phyloP scores from a whole-genome alignment of 2,888 invertebrate species.

The Flexamia atlantica region DNA sequence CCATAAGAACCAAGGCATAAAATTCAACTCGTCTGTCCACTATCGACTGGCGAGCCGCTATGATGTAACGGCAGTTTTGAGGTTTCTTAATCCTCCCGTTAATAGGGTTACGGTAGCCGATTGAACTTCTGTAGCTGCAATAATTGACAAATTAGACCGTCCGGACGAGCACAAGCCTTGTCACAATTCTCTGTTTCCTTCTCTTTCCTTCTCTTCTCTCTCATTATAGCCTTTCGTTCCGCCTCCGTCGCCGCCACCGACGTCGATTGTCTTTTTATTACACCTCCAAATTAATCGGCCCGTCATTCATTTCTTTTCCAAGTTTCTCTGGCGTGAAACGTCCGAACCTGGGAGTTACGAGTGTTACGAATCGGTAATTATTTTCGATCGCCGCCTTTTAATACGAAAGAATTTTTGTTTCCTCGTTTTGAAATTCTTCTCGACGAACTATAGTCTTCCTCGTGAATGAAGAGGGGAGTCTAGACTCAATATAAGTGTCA shows the following conservation, averaged over 20 bases:
- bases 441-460: no score
- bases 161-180: not conserved
- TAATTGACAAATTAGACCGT: slow-evolving; percentile 38
- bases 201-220: slow-evolving; percentile 28
- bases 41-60: slow-evolving; percentile 13
- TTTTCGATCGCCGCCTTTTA: slow-evolving; percentile 13
- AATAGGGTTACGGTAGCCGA: slow-evolving; percentile 38
- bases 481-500: no score
- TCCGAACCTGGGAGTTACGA: not conserved
- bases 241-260: slow-evolving; percentile 21
- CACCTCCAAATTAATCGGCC: slow-evolving; percentile 42
- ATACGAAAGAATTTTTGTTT: not conserved
- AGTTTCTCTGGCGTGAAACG: slow-evolving; percentile 22
- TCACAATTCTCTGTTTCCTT: slow-evolving; percentile 45
- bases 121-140: slow-evolving; percentile 12
- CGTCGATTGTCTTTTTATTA: slow-evolving; percentile 47
- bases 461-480: no score
- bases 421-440: not conserved
- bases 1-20: no score
- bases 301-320: slow-evolving; percentile 35
- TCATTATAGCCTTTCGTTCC: slow-evolving; percentile 56
- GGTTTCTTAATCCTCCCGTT: slow-evolving; percentile 56
- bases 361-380: slow-evolving; percentile 39
- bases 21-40: no score
- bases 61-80: slow-evolving; percentile 34